A percentile compares a stretch with the other conserved stretches of the same genome.
Evolutionary conservation across 1,140 invertebrate genomes (phyloP).

Genomic region (Drosophila asahinai): DNA sequence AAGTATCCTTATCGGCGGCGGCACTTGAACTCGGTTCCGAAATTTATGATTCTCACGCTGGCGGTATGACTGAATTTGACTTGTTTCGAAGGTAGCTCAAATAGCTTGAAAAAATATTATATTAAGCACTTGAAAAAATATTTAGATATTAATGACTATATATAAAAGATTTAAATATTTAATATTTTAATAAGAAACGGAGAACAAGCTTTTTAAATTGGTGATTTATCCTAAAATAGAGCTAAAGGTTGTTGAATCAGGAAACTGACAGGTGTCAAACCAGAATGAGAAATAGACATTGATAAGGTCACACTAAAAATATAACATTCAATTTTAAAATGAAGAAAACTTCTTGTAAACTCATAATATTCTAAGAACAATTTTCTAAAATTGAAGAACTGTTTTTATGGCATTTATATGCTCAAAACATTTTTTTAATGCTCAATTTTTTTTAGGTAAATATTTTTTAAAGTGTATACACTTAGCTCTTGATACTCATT

Average conservation of each 20-base stretch:
- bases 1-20: slow-evolving; percentile 24
- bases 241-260: no score
- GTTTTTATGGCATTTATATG: no score
- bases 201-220: background rate
- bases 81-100: background rate
- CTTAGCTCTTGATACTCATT: background rate
- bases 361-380: no score
- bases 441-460: background rate
- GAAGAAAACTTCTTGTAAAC: no score
- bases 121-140: background rate
- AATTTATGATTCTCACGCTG: slow-evolving; percentile 52
- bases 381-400: no score
- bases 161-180: no score
- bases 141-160: no score
- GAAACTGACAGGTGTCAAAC: no score
- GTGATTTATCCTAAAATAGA: background rate
- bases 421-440: background rate
- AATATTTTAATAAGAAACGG: background rate
- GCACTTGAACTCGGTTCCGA: slow-evolving; percentile 25
- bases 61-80: slow-evolving; percentile 1
- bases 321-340: no score
- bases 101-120: background rate
- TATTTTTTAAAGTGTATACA: background rate
- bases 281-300: no score
- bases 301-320: no score